These are phyloP conservation scores for Drosophila virilis DNA, from an alignment of 1,140 invertebrate species.

Conservation along the genomic window DNA sequence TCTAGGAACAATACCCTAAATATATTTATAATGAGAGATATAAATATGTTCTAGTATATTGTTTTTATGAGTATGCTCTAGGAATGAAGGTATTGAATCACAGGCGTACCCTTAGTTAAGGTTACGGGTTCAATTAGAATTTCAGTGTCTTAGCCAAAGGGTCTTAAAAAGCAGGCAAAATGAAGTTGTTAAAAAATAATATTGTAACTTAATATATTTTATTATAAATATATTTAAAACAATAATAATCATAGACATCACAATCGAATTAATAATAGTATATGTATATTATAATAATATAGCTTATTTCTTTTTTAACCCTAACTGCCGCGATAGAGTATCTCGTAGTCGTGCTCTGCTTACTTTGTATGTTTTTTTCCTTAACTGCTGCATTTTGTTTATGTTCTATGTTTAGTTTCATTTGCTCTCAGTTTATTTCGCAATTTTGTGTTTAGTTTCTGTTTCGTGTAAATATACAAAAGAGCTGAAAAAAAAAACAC, in stretches of 20 bases:
- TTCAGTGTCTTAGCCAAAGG: too few relatives aligned
- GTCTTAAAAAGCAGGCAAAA: too few relatives aligned
- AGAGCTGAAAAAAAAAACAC: constrained; percentile 13
- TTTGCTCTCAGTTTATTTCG: constrained; percentile 33
- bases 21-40: background rate
- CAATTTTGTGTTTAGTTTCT: constrained; percentile 61
- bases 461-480: constrained; percentile 73
- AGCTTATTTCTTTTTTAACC: too few relatives aligned
- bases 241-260: too few relatives aligned
- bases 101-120: too few relatives aligned
- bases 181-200: too few relatives aligned
- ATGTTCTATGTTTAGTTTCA: constrained; percentile 54
- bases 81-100: background rate
- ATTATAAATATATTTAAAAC: too few relatives aligned
- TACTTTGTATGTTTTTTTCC: background rate
- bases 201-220: too few relatives aligned
- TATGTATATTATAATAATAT: too few relatives aligned
- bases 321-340: background rate
- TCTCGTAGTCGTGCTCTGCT: constrained; percentile 21
- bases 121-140: too few relatives aligned
- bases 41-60: background rate
- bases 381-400: constrained; percentile 68
- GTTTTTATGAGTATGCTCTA: background rate
- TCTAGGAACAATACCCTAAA: background rate
- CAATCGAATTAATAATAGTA: too few relatives aligned